phyloP scores from a whole-genome alignment of 2,113 vertebrate genomes.

The Ornithorhynchus anatinus region DNA sequence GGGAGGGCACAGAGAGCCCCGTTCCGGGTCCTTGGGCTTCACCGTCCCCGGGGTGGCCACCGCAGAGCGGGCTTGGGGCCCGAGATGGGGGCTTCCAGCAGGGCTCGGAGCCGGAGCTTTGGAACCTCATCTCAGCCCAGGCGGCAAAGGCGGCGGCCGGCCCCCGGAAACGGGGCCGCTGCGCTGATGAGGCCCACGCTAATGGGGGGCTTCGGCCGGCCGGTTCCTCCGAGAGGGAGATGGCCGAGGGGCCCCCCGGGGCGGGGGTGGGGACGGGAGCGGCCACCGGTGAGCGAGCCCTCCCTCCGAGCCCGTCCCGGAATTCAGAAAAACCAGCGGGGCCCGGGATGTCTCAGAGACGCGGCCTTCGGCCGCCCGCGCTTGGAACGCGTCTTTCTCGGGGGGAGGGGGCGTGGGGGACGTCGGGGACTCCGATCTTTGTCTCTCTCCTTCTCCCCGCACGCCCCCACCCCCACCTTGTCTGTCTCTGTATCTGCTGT shows the following conservation, averaged over 20 bases:
- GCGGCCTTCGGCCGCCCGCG: constrained; percentile 48
- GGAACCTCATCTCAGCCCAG: not conserved
- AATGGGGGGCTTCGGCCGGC: too few relatives aligned
- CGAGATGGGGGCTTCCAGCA: not conserved
- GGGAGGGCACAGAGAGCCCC: not conserved
- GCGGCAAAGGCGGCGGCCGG: too few relatives aligned
- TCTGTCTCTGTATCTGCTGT: constrained; percentile 80
- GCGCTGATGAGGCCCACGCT: not conserved
- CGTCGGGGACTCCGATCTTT: constrained; percentile 74
- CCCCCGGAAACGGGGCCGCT: too few relatives aligned
- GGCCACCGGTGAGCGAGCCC: constrained; percentile 51
- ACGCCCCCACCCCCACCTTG: constrained; percentile 60
- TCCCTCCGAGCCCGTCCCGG: constrained; percentile 52
- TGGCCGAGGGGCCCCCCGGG: not conserved
- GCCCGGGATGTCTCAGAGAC: constrained; percentile 69
- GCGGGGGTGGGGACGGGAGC: constrained; percentile 16
- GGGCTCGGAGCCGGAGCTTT: not conserved
- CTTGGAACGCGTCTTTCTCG: too few relatives aligned
- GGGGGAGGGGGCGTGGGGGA: not conserved
- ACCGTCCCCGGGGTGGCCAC: not conserved
- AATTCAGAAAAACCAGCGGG: constrained; percentile 66
- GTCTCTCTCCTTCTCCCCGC: constrained; percentile 64
- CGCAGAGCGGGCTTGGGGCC: too few relatives aligned
- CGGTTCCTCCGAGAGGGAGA: not conserved
- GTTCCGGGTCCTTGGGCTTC: not conserved